A percentile compares a stretch with the other conserved stretches of the same genome.
These are phyloP conservation scores for Choristoneura fumiferana DNA, from an alignment of 1,140 invertebrate genomes.

Conservation along the genomic window DNA sequence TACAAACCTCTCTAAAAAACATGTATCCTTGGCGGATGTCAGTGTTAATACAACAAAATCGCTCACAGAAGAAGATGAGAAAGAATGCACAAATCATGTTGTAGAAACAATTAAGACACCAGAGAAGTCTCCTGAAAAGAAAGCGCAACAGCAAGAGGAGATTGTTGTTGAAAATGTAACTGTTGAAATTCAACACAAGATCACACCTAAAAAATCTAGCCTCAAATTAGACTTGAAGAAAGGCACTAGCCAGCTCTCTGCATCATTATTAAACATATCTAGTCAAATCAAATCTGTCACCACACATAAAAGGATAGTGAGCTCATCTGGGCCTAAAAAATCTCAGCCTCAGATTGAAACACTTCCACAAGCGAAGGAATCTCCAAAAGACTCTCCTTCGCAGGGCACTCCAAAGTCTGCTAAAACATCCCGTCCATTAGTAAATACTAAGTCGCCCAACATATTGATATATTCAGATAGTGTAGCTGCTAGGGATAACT, in stretches of 20 bases:
- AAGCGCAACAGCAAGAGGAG: conserved; percentile 32
- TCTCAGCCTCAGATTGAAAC: conserved; percentile 40
- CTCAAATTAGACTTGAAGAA: conserved; percentile 67
- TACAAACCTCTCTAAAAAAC: conserved; percentile 37
- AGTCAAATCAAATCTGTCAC: conserved; percentile 74
- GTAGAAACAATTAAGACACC: conserved; percentile 28
- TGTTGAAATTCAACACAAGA: conserved; percentile 71
- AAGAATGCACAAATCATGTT: conserved; percentile 26
- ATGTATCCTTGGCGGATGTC: conserved; percentile 61
- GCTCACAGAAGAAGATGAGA: conserved; percentile 42
- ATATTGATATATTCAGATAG: conserved; percentile 91
- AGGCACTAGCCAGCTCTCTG: conserved; percentile 60
- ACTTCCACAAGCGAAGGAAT: conserved; percentile 39
- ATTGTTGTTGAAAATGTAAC: conserved; percentile 66
- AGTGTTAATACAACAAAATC: conserved; percentile 67
- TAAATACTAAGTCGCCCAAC: conserved; percentile 87
- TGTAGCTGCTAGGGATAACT: conserved; percentile 83
- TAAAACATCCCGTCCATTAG: conserved; percentile 72
- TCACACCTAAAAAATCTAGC: conserved; percentile 69
- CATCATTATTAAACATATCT: conserved; percentile 68
- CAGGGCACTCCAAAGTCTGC: conserved; percentile 58
- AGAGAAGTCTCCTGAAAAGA: conserved; percentile 34
- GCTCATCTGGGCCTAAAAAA: conserved; percentile 58
- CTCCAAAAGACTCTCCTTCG: conserved; percentile 36
- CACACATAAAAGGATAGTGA: conserved; percentile 69